A percentile compares a stretch with the other conserved stretches of the same genome.
phyloP scores from a whole-genome alignment of 92 coral and sea anemone species.

The Epizoanthus stellaris region DNA sequence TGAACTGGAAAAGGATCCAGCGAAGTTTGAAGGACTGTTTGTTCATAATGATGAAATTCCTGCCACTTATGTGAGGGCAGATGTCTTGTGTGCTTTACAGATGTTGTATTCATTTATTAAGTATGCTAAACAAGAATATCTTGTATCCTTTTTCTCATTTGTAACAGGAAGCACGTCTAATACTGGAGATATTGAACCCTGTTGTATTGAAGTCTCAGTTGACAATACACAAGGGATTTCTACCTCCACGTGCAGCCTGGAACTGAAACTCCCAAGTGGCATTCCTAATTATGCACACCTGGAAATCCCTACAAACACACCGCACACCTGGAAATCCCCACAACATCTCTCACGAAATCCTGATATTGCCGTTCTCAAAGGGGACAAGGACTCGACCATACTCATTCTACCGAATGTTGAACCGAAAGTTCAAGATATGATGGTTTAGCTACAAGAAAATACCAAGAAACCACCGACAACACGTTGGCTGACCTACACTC shows the following conservation, averaged over 20 bases:
- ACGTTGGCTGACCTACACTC: slow-evolving; percentile 2
- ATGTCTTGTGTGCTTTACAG: slow-evolving; percentile 43
- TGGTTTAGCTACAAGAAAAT: background rate
- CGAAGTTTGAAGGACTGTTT: slow-evolving; percentile 46
- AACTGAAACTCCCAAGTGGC: slow-evolving; percentile 37
- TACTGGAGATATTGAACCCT: slow-evolving; percentile 54
- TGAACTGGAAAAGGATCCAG: slow-evolving; percentile 57
- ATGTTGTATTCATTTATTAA: slow-evolving; percentile 59
- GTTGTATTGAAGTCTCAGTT: slow-evolving; percentile 52
- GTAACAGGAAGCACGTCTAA: slow-evolving; percentile 57
- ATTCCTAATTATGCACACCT: too few relatives aligned
- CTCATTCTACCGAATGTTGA: background rate
- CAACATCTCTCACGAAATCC: background rate
- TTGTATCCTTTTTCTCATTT: slow-evolving; percentile 52
- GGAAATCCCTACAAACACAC: too few relatives aligned
- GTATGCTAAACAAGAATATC: slow-evolving; percentile 46
- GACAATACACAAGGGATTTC: slow-evolving; percentile 44
- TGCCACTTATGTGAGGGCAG: slow-evolving; percentile 31
- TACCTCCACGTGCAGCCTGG: slow-evolving; percentile 48
- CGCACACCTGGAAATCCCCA: background rate
- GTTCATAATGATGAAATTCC: slow-evolving; percentile 29
- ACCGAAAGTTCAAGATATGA: background rate
- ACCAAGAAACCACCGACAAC: slow-evolving; percentile 1
- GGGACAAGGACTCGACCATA: slow-evolving; percentile 38
- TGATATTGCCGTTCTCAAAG: slow-evolving; percentile 41